Base-by-base conservation (phyloP, 2,113 vertebrate genomes). In the Erinaceus europaeus region DNA sequence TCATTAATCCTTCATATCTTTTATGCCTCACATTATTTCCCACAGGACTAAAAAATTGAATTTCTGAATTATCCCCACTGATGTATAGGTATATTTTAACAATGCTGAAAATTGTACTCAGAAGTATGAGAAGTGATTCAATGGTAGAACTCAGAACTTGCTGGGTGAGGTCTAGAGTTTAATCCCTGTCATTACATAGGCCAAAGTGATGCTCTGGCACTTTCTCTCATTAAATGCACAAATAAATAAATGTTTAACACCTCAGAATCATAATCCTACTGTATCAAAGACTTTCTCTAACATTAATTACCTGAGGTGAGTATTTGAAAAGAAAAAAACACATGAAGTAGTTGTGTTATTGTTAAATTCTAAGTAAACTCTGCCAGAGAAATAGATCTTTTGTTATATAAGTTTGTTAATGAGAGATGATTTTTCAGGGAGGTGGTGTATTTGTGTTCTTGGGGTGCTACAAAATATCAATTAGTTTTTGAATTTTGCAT, bases 21-120 rank as follows among this genome's bases (percentile, higher is more conserved):
- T n/a, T 65, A 17, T 50, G 81, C 50, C 89, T 84, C 65, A 65
- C 34, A 69, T 86, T 85, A 55, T 74, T 83, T 94, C 84, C 46
- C 23, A 79, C 17, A 76, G 53, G 40, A 81, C 34, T 57, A 52
- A 84, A 78, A 69, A 52, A 87, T 32, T 84, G 42, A 73, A 82
- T 15, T 90, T 81, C 25, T 82, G 34, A 15, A 78, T 67, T 89
- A 25, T 38, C 20, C 36, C 34, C 75, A 59, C 34, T 85, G 75
- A 61, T 55, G 4, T 32, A 38, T 13, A 74, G 38, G 21, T 67
- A 4, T 29, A 34, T 42, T 69, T 91, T 53, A 86, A 23, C 53
- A 23, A 46, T 82, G 34, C 55, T 53, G 69, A 61, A 84, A 64
- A 75, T 27, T 48, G 72, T 67, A 62, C 48, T 79, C 38, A 81